Conservation (phyloP, 2,888 invertebrate genomes). For the Griposia aprilina region DNA sequence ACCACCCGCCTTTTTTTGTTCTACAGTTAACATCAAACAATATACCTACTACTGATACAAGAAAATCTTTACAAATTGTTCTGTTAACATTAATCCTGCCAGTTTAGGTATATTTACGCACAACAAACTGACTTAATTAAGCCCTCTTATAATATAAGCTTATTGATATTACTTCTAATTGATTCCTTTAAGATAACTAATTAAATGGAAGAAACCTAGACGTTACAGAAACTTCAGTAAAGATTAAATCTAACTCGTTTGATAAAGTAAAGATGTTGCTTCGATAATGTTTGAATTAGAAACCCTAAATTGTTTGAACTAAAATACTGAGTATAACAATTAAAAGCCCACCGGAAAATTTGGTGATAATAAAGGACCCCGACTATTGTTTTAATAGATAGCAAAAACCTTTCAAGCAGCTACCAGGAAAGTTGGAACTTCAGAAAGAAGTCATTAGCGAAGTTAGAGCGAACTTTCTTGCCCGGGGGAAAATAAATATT, state of each 20-base stretch:
- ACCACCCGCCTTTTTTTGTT: slow-evolving; percentile 74
- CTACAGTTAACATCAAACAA: slow-evolving; percentile 72
- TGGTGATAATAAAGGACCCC: slow-evolving; percentile 78
- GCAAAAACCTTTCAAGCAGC: slow-evolving; percentile 82
- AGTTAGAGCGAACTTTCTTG: slow-evolving; percentile 83
- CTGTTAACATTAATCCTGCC: not conserved
- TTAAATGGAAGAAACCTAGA: slow-evolving; percentile 33
- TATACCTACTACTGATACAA: slow-evolving; percentile 28
- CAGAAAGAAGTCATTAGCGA: slow-evolving; percentile 88
- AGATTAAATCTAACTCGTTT: slow-evolving; percentile 47
- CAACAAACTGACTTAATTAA: slow-evolving; percentile 43
- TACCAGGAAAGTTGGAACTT: slow-evolving; percentile 82
- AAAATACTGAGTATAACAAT: slow-evolving; percentile 52
- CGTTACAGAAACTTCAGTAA: slow-evolving; percentile 26
- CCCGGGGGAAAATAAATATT: slow-evolving; percentile 86
- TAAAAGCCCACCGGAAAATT: slow-evolving; percentile 69
- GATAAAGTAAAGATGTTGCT: slow-evolving; percentile 40
- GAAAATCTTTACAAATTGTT: slow-evolving; percentile 21
- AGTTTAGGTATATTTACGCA: not conserved
- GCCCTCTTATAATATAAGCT: slow-evolving; percentile 39
- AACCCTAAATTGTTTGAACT: slow-evolving; percentile 51
- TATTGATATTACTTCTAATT: slow-evolving; percentile 52
- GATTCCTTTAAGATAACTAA: slow-evolving; percentile 42
- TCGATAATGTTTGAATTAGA: slow-evolving; percentile 51
- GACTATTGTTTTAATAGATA: slow-evolving; percentile 85